Evolutionary conservation across 2,113 vertebrate species (phyloP).

Genomic region (Phyllostomus hastatus): DNA sequence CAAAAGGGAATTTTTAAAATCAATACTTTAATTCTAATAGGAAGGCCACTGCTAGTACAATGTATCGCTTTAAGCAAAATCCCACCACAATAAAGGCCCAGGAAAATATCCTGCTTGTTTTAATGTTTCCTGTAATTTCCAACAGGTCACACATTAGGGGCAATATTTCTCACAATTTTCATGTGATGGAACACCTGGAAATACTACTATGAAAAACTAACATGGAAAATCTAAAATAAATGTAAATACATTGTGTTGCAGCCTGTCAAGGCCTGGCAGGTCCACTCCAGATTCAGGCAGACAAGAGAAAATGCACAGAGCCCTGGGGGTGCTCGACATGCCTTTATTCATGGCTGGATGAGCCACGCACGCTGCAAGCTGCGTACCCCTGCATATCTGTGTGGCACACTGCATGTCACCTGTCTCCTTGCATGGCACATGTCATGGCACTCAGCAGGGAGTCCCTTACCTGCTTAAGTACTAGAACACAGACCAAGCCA

Average conservation of each 20-base stretch:
- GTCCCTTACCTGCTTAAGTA: too few relatives aligned
- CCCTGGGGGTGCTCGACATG: too few relatives aligned
- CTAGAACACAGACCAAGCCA: too few relatives aligned
- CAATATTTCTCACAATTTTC: background rate
- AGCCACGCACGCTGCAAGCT: too few relatives aligned
- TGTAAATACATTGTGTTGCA: background rate
- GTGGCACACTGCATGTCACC: too few relatives aligned
- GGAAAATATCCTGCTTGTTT: background rate
- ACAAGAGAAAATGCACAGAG: too few relatives aligned
- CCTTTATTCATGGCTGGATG: too few relatives aligned
- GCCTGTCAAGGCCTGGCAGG: too few relatives aligned
- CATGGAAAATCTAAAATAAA: slow-evolving; percentile 1
- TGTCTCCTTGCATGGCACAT: too few relatives aligned
- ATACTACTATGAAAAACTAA: background rate
- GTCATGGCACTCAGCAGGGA: too few relatives aligned
- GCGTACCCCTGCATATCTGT: too few relatives aligned
- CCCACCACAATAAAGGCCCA: background rate
- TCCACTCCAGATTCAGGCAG: too few relatives aligned
- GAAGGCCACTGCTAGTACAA: background rate
- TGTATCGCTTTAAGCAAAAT: slow-evolving; percentile 30
- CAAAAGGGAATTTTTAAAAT: background rate
- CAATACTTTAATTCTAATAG: background rate
- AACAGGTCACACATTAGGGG: background rate
- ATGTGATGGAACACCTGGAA: background rate
- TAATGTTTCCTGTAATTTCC: slow-evolving; percentile 32